phyloP scores from a whole-genome alignment of 2,113 vertebrate genomes.

The Chaetops frenatus region DNA sequence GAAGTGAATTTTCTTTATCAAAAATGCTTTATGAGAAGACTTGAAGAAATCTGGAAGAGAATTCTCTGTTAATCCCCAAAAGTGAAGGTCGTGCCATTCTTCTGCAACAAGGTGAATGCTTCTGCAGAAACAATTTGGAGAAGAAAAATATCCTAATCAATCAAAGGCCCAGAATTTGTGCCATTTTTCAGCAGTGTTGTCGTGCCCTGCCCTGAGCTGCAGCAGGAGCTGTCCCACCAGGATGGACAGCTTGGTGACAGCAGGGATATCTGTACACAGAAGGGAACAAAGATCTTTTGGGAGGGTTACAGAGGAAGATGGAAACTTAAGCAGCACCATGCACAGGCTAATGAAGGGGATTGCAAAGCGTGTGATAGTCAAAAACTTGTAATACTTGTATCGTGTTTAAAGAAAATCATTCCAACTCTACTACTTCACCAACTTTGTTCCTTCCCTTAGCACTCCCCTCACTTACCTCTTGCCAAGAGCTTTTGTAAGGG shows the following conservation, averaged over 20 bases:
- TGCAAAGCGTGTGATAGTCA: background rate
- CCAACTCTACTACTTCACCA: background rate
- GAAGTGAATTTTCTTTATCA: background rate
- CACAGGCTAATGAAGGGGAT: background rate
- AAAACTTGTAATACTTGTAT: background rate
- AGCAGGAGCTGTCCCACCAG: background rate
- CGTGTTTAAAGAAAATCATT: background rate
- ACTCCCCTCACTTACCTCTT: background rate
- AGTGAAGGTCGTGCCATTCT: background rate
- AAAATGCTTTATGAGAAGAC: background rate
- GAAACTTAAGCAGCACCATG: background rate
- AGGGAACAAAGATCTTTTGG: background rate
- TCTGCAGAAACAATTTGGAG: background rate
- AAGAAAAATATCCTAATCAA: accelerated
- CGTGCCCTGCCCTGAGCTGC: background rate
- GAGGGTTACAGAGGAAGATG: background rate
- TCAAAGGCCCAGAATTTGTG: background rate
- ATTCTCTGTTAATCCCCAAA: background rate
- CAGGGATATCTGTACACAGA: accelerated
- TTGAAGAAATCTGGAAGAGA: background rate
- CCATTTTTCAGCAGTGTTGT: background rate
- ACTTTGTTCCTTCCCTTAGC: background rate
- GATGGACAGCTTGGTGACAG: background rate
- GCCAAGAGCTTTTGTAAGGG: background rate
- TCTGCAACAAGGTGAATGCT: background rate